phyloP scores from a whole-genome alignment of 2,797 vertebrate species.

The Natrix natrix region DNA sequence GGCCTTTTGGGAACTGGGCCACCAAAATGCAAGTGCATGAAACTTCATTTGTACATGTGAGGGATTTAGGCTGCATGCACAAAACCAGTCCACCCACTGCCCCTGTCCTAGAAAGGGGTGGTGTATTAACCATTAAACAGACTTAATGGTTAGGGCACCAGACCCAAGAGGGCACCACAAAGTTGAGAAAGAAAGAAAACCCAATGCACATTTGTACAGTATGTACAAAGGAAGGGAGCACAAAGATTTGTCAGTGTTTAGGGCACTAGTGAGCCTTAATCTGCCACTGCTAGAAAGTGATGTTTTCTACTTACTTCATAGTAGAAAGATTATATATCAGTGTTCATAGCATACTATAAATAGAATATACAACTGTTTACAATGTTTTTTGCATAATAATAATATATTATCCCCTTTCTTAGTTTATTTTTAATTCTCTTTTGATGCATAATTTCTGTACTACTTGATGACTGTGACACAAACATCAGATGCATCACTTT shows the following conservation, averaged over 20 bases:
- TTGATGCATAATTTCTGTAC: neutral
- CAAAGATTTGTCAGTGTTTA: no score
- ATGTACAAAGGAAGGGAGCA: no score
- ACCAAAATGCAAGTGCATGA: neutral
- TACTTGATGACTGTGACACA: neutral
- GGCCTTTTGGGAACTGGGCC: neutral
- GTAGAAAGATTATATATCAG: neutral
- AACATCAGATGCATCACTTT: neutral
- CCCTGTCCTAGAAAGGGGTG: no score
- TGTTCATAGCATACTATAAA: neutral
- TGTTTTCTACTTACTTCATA: neutral
- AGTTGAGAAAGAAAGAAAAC: no score
- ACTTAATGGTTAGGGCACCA: no score
- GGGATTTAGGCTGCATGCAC: neutral
- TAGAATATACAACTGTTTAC: neutral
- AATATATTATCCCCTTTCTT: neutral
- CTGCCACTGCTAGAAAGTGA: neutral
- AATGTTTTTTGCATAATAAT: neutral
- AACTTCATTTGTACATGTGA: neutral
- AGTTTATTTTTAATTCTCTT: neutral
- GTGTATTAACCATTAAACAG: no score
- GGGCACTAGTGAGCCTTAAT: no score
- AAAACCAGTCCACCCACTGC: no score
- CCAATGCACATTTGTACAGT: no score
- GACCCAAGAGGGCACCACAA: no score